These are phyloP conservation scores for Orientallactaga sibirica DNA, from an alignment of 2,797 vertebrate species.

Conservation along the genomic window DNA sequence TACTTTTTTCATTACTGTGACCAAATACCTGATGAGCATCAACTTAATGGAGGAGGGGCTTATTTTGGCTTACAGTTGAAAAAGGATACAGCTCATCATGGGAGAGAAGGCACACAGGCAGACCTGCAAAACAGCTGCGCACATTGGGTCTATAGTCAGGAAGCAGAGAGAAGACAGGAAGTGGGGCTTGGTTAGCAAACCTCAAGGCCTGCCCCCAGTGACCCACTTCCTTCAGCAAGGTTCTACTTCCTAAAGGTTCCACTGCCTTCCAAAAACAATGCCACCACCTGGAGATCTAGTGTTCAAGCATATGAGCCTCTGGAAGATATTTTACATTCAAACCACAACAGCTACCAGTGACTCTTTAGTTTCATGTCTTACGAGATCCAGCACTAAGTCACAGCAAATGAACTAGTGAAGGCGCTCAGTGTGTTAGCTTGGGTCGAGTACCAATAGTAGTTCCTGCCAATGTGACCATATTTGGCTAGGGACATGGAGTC, in stretches of 20 bases:
- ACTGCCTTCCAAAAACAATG: not conserved
- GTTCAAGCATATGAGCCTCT: not conserved
- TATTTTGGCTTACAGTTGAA: not conserved
- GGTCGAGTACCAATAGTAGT: not conserved
- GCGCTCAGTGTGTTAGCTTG: not conserved
- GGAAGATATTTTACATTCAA: not conserved
- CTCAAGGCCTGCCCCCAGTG: not conserved
- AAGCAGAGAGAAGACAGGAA: not conserved
- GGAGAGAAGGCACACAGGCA: no score
- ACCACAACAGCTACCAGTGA: not conserved
- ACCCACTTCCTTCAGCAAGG: not conserved
- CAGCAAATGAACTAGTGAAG: not conserved
- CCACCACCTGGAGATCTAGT: not conserved
- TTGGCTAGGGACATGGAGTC: not conserved
- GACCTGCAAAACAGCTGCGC: no score
- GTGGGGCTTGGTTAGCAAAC: not conserved
- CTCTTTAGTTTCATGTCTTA: not conserved
- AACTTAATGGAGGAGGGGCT: not conserved
- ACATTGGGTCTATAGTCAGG: not conserved
- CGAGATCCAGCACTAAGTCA: not conserved
- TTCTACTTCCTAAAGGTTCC: not conserved
- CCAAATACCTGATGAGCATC: not conserved
- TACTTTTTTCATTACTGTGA: not conserved
- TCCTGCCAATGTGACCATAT: not conserved
- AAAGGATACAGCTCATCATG: not conserved